Conservation (phyloP, 2,797 vertebrate species). For the Catharus ustulatus region DNA sequence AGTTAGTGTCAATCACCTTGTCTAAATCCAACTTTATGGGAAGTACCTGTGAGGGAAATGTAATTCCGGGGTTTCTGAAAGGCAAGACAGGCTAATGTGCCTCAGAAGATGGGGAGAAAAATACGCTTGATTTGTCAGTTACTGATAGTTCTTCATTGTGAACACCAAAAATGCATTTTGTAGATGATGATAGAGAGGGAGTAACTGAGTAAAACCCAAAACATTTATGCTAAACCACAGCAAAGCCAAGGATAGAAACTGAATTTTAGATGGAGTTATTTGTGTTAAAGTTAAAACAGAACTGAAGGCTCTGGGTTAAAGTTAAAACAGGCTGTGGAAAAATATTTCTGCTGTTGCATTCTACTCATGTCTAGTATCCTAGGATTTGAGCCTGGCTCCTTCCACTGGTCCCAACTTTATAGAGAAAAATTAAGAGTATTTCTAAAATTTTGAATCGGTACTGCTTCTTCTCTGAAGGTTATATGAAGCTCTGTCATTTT, state of each 20-base stretch:
- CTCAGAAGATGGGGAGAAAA: not conserved
- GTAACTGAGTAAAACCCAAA: not conserved
- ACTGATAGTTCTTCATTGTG: not conserved
- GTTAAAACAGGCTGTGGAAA: not conserved
- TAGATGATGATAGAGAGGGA: too few species aligned
- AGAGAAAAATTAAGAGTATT: not conserved
- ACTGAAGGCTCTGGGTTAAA: too few species aligned
- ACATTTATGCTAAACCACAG: not conserved
- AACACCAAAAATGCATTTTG: not conserved
- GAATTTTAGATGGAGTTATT: not conserved
- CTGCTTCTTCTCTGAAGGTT: not conserved
- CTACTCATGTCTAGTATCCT: not conserved
- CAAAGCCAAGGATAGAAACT: not conserved
- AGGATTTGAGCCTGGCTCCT: not conserved
- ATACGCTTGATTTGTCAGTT: not conserved
- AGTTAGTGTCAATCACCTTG: not conserved
- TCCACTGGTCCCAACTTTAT: not conserved
- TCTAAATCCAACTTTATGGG: not conserved
- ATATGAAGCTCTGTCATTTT: not conserved
- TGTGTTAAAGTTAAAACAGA: not conserved
- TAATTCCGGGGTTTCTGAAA: not conserved
- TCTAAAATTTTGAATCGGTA: not conserved
- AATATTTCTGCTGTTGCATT: not conserved
- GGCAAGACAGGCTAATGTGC: not conserved
- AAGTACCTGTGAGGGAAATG: not conserved